phyloP scores from a whole-genome alignment of 2,888 invertebrate species.

The Druceiella hillmani region DNA sequence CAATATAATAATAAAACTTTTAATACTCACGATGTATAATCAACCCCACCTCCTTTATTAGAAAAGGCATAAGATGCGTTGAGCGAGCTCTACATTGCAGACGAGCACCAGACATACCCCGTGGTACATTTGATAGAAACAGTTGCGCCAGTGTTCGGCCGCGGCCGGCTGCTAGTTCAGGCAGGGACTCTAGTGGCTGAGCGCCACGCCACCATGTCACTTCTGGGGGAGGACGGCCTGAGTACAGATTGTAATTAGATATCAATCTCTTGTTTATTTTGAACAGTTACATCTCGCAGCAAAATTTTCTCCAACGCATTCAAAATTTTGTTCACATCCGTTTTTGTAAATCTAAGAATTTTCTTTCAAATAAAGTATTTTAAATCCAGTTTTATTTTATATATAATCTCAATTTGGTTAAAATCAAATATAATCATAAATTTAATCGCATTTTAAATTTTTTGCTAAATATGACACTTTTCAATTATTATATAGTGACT shows the following conservation, averaged over 20 bases:
- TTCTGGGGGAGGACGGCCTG: slow-evolving; percentile 76
- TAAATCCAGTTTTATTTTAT: too few species aligned
- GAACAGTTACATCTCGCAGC: too few species aligned
- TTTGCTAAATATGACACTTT: too few species aligned
- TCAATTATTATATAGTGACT: too few species aligned
- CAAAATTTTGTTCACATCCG: too few species aligned
- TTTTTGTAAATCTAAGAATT: too few species aligned
- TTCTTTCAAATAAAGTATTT: too few species aligned
- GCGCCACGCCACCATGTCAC: slow-evolving; percentile 81
- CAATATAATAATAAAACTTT: slow-evolving; percentile 7
- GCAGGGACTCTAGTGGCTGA: slow-evolving; percentile 65
- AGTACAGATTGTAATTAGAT: slow-evolving; percentile 11
- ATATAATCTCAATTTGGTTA: too few species aligned
- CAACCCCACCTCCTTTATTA: slow-evolving; percentile 67
- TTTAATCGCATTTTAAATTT: too few species aligned
- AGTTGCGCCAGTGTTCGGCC: slow-evolving; percentile 69
- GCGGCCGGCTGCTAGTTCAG: slow-evolving; percentile 60
- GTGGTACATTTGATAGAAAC: slow-evolving; percentile 63
- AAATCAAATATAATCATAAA: too few species aligned
- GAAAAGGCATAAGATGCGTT: slow-evolving; percentile 63
- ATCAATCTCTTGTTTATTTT: too few species aligned
- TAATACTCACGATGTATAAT: slow-evolving; percentile 61
- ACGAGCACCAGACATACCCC: slow-evolving; percentile 66
- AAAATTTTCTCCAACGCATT: too few species aligned
- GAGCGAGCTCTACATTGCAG: slow-evolving; percentile 76